Evolutionary conservation across 1,140 invertebrate genomes (phyloP).

Genomic region (Drosophila neocordata): DNA sequence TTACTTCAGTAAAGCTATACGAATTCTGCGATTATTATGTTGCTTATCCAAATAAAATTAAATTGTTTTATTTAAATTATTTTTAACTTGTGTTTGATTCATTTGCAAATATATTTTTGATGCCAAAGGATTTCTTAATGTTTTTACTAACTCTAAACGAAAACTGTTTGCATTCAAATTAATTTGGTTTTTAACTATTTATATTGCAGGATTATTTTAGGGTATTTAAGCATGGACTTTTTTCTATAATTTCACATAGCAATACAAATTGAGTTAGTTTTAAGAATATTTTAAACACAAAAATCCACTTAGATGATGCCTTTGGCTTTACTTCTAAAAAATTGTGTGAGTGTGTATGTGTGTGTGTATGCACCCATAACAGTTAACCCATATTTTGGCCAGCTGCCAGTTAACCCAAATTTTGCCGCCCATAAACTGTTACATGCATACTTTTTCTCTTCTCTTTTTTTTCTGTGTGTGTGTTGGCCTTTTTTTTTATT

Average conservation of each 20-base stretch:
- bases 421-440: slow-evolving; percentile 10
- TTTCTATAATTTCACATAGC: background rate
- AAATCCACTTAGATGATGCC: slow-evolving; percentile 10
- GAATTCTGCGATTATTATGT: no score
- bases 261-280: background rate
- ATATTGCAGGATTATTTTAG: background rate
- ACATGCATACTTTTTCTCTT: slow-evolving; percentile 9
- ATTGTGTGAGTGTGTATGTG: background rate
- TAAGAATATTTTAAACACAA: slow-evolving; percentile 6
- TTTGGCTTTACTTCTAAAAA: background rate
- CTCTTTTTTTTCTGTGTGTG: background rate
- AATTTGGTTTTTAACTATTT: no score
- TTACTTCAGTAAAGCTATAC: no score
- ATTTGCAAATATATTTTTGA: no score
- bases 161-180: no score
- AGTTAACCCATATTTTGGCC: slow-evolving; percentile 27
- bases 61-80: no score
- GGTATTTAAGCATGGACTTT: background rate
- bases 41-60: no score
- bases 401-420: slow-evolving; percentile 25
- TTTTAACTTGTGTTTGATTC: no score
- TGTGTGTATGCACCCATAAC: background rate
- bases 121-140: no score
- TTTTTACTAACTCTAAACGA: no score
- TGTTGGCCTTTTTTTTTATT: background rate